phyloP scores from a whole-genome alignment of 2,888 invertebrate species.

The Steinernema carpocapsae region DNA sequence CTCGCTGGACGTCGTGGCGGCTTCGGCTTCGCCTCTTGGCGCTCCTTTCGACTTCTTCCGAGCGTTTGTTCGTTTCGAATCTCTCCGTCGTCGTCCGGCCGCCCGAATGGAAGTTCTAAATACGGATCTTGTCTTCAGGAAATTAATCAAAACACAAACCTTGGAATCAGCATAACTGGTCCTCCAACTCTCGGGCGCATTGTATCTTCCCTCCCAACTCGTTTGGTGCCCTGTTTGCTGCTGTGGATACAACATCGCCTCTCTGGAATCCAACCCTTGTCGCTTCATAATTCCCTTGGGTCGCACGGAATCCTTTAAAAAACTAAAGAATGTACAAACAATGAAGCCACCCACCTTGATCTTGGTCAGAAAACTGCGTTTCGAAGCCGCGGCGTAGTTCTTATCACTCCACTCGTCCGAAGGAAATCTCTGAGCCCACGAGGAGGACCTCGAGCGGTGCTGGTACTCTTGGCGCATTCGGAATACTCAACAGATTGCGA shows the following conservation, averaged over 20 bases:
- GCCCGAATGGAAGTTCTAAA: background rate
- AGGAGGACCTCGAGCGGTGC: background rate
- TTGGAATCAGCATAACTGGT: too few species aligned
- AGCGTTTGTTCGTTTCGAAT: background rate
- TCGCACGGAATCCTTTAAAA: background rate
- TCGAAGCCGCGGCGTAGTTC: background rate
- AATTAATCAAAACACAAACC: too few species aligned
- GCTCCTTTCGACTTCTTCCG: background rate
- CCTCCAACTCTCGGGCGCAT: too few species aligned
- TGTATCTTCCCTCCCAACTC: background rate
- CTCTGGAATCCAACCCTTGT: background rate
- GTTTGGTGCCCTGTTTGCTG: too few species aligned
- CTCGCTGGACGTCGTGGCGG: background rate
- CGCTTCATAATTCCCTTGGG: constrained; percentile 7
- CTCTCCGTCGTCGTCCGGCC: background rate
- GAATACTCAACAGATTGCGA: too few species aligned
- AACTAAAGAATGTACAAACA: background rate
- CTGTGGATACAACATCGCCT: background rate
- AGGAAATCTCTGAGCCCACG: background rate
- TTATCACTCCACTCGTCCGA: background rate
- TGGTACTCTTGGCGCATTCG: background rate
- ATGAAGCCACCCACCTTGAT: background rate
- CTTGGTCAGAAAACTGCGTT: background rate
- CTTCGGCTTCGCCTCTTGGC: background rate
- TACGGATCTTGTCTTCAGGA: background rate